Conservation (phyloP, 1,140 invertebrate species). For the Stegodyphus dumicola region DNA sequence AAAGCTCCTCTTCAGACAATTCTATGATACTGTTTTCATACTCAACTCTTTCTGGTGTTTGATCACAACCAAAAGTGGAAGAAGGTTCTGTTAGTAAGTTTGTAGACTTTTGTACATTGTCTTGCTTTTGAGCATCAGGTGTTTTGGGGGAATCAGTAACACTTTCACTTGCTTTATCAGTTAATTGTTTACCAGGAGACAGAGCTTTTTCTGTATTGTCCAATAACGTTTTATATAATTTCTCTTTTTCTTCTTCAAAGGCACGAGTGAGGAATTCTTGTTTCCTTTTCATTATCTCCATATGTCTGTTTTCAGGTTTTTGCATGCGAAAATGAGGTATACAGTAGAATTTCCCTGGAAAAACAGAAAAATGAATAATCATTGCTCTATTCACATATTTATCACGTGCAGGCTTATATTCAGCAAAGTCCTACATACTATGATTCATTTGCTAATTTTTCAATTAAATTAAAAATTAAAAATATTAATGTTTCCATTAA, state of each 20-base stretch:
- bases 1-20: constrained; percentile 75
- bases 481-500: too few relatives aligned
- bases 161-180: not conserved
- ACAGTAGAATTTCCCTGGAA: constrained; percentile 64
- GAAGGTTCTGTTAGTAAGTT: constrained; percentile 25
- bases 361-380: not conserved
- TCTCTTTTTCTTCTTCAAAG: constrained; percentile 57
- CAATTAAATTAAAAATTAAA: too few relatives aligned
- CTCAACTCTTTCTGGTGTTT: constrained; percentile 85
- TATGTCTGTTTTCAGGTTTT: constrained; percentile 53
- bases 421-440: too few relatives aligned
- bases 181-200: constrained; percentile 24
- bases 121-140: not conserved
- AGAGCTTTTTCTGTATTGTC: constrained; percentile 52
- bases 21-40: constrained; percentile 77
- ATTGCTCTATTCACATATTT: too few relatives aligned
- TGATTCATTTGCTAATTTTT: too few relatives aligned
- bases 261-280: constrained; percentile 62
- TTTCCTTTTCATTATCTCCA: constrained; percentile 63
- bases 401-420: too few relatives aligned
- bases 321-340: constrained; percentile 62
- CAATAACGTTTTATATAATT: constrained; percentile 37
- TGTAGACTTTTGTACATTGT: not conserved
- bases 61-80: constrained; percentile 41
- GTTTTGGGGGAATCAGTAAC: not conserved